Percentiles rank a stretch among this genome's conserved stretches.
Evolutionary conservation across 2,797 vertebrate genomes (phyloP).

Genomic region (Poeciliopsis paucimaculata): DNA sequence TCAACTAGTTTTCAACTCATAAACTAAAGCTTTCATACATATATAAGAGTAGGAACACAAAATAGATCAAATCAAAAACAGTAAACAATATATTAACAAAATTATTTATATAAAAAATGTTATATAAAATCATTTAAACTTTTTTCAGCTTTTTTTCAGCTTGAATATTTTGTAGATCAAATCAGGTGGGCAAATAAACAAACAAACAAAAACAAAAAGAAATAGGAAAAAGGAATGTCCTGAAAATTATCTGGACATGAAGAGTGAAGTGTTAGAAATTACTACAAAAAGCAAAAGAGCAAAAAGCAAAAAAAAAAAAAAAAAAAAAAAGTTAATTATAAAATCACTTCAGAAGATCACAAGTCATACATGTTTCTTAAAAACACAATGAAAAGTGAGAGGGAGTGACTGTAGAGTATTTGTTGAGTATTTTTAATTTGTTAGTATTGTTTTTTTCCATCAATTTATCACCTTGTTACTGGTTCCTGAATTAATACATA

Average conservation of each 20-base stretch:
- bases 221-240: neutral
- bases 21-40: neutral
- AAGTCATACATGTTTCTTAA: neutral
- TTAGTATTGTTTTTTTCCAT: neutral
- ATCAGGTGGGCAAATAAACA: neutral
- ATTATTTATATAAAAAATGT: neutral
- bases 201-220: neutral
- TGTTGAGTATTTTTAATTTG: neutral
- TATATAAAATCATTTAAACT: neutral
- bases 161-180: neutral
- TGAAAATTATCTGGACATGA: neutral
- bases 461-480: neutral
- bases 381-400: neutral
- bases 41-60: neutral
- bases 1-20: neutral
- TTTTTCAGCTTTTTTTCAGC: neutral
- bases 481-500: neutral
- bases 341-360: neutral
- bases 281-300: neutral
- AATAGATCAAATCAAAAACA: neutral
- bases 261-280: neutral
- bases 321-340: neutral
- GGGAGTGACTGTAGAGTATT: neutral
- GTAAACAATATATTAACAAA: neutral
- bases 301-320: too few species aligned